Conservation (phyloP, 2,113 vertebrate species). For the Urocitellus parryii region DNA sequence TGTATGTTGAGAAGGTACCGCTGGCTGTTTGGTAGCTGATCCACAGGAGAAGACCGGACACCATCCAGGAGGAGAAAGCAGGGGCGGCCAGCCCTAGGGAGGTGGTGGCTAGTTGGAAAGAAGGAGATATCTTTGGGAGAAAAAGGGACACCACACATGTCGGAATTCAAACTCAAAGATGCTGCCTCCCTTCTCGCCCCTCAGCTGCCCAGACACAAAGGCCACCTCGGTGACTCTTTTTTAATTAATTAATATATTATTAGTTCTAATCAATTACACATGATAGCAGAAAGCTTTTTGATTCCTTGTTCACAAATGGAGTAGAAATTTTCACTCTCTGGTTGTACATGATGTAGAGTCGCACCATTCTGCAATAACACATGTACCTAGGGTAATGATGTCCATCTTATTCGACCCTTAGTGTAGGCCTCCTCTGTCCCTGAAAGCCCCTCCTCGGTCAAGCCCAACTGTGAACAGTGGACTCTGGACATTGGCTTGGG, state of each 20-base stretch:
- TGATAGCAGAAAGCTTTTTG: too few relatives aligned
- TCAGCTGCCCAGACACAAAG: background rate
- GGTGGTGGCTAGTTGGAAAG: background rate
- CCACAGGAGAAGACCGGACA: background rate
- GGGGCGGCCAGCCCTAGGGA: background rate
- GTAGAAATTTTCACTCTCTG: too few relatives aligned
- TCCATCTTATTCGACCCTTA: too few relatives aligned
- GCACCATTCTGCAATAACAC: too few relatives aligned
- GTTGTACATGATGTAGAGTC: too few relatives aligned
- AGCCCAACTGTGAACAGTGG: background rate
- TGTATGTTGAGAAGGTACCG: background rate
- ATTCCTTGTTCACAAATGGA: too few relatives aligned
- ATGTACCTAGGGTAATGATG: too few relatives aligned
- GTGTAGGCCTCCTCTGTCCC: background rate
- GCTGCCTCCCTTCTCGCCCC: background rate
- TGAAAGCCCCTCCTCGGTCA: background rate
- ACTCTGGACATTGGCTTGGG: background rate
- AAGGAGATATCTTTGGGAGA: background rate
- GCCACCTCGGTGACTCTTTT: background rate
- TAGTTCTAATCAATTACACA: too few relatives aligned
- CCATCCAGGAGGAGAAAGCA: background rate
- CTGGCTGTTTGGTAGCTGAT: background rate
- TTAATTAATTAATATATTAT: too few relatives aligned
- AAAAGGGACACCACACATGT: background rate
- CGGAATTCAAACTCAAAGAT: background rate